phyloP scores from a whole-genome alignment of 2,888 invertebrate species.

The Rhyacophila evoluta region DNA sequence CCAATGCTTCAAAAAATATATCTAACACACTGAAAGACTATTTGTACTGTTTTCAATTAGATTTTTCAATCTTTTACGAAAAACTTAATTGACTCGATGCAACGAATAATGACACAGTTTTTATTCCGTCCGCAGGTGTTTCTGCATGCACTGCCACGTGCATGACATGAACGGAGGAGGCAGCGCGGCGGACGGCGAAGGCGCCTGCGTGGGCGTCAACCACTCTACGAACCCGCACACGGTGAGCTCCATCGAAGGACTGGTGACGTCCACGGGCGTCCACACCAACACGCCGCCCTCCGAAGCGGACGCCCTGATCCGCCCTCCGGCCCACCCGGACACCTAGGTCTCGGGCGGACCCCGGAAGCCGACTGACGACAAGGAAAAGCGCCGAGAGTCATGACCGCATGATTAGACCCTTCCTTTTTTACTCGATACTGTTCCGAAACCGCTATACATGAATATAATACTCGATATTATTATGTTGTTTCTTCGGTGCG shows the following conservation, averaged over 20 bases:
- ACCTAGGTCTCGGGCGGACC: constrained; percentile 26
- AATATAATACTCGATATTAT: not conserved
- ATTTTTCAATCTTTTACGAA: too few species aligned
- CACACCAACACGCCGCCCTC: constrained; percentile 69
- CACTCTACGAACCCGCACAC: constrained; percentile 64
- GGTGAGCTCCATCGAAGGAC: constrained; percentile 66
- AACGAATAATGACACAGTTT: too few species aligned
- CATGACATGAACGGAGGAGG: constrained; percentile 57
- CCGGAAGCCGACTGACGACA: not conserved
- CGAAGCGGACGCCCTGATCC: constrained; percentile 71
- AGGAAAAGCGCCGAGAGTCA: constrained; percentile 16
- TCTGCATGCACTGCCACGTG: constrained; percentile 73
- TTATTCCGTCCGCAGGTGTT: constrained; percentile 65
- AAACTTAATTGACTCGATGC: too few species aligned
- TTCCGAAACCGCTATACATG: not conserved
- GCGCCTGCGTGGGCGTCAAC: constrained; percentile 62
- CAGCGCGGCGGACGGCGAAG: constrained; percentile 62
- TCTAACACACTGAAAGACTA: too few species aligned
- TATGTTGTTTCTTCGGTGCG: not conserved
- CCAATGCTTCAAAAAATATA: too few species aligned
- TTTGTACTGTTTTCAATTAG: too few species aligned
- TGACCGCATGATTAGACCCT: constrained; percentile 3
- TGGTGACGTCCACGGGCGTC: constrained; percentile 53
- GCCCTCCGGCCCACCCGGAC: constrained; percentile 55
- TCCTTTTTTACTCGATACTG: not conserved